phyloP scores from a whole-genome alignment of 2,113 vertebrate species.

The Malaclemys terrapin region DNA sequence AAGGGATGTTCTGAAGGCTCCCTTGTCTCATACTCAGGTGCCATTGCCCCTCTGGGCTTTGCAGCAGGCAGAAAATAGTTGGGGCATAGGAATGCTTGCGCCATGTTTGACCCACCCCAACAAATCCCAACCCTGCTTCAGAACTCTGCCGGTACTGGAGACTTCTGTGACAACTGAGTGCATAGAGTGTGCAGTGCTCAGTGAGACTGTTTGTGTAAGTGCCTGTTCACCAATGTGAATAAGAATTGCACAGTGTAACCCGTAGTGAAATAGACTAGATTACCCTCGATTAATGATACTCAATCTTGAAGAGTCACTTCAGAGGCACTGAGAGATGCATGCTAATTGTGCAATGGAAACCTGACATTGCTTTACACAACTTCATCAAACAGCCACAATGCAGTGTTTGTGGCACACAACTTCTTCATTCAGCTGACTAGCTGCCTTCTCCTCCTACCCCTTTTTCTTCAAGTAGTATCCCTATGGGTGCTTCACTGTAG shows the following conservation, averaged over 20 bases:
- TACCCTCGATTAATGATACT: slow-evolving; percentile 25
- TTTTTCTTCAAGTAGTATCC: background rate
- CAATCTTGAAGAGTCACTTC: background rate
- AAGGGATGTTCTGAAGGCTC: background rate
- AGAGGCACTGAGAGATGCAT: background rate
- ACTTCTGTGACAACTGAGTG: background rate
- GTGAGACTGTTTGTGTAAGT: background rate
- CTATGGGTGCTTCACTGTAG: no score
- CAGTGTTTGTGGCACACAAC: background rate
- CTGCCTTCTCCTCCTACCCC: background rate
- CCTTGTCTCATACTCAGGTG: background rate
- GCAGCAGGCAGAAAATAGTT: background rate
- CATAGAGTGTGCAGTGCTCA: background rate
- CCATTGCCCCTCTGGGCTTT: background rate
- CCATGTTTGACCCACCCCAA: slow-evolving; percentile 36
- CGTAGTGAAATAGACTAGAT: slow-evolving; percentile 33
- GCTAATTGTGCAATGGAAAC: background rate
- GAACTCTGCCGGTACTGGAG: background rate
- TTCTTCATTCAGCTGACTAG: slow-evolving; percentile 27
- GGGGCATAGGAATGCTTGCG: background rate
- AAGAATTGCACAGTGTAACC: slow-evolving; percentile 31
- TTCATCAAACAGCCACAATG: background rate
- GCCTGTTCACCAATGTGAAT: background rate
- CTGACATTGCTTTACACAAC: background rate
- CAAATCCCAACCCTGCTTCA: background rate